Evolutionary conservation across 2,113 vertebrate genomes (phyloP).

Genomic region (Zosterops lateralis): DNA sequence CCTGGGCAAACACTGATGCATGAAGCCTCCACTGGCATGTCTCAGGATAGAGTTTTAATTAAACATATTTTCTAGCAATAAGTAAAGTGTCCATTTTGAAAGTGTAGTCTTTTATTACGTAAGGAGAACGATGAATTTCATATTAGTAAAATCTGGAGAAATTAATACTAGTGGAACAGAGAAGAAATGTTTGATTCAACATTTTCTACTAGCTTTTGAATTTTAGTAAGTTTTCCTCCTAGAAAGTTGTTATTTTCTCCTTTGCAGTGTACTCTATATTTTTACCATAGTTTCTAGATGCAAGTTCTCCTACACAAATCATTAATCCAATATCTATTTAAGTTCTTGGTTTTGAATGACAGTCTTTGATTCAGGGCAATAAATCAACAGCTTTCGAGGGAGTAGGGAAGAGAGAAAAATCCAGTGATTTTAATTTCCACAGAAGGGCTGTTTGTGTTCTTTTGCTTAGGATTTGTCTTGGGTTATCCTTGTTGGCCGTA

Average conservation of each 20-base stretch:
- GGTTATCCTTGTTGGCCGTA: neutral
- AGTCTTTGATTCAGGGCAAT: neutral
- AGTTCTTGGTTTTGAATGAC: neutral
- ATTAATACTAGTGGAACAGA: neutral
- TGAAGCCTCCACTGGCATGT: neutral
- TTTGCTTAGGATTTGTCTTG: neutral
- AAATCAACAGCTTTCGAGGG: neutral
- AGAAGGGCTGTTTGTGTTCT: neutral
- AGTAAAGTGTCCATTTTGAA: neutral
- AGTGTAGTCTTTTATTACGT: neutral
- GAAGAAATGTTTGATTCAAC: neutral
- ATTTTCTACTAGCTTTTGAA: neutral
- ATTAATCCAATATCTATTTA: neutral
- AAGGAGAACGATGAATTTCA: neutral
- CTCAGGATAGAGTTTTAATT: neutral
- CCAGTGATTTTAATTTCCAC: neutral
- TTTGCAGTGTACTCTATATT: neutral
- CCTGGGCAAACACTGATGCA: conserved; percentile 23
- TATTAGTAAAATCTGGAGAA: neutral
- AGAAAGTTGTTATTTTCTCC: neutral
- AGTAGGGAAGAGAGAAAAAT: neutral
- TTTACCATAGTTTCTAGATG: neutral
- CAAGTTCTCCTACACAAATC: neutral
- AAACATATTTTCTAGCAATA: conserved; percentile 30
- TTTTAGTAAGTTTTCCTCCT: neutral